Evolutionary conservation across 2,888 invertebrate species (phyloP).

Genomic region (Apamea crenata): DNA sequence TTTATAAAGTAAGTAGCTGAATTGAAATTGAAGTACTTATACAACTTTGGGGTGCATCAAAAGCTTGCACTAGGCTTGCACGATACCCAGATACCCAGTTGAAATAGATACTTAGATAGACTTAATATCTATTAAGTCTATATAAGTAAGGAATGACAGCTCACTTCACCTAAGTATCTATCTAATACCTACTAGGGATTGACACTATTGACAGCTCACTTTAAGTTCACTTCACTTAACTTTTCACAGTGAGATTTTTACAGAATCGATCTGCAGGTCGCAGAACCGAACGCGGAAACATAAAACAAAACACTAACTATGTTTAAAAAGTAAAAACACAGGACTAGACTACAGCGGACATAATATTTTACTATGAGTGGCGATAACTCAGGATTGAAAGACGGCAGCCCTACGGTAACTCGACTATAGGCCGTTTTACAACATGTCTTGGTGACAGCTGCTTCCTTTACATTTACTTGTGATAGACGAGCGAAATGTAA

Average conservation of each 20-base stretch:
- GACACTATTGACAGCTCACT: no score
- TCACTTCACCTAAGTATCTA: no score
- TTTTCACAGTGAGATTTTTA: no score
- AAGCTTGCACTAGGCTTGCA: not conserved
- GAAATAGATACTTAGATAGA: no score
- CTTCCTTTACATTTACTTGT: constrained; percentile 74
- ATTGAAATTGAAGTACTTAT: not conserved
- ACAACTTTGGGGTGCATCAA: not conserved
- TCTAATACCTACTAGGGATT: no score
- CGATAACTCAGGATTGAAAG: constrained; percentile 48
- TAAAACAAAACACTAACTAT: constrained; percentile 48
- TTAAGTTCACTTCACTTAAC: no score
- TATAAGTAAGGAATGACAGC: no score
- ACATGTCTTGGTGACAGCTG: constrained; percentile 77
- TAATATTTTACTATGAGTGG: constrained; percentile 60
- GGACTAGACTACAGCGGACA: constrained; percentile 52
- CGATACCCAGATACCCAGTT: not conserved
- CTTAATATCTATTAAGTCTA: no score
- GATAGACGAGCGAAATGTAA: constrained; percentile 65
- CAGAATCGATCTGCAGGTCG: no score
- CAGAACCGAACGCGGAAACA: constrained; percentile 23
- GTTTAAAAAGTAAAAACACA: constrained; percentile 27
- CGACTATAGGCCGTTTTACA: constrained; percentile 66
- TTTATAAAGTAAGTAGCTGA: not conserved
- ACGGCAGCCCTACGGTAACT: constrained; percentile 56